These are phyloP conservation scores for Labeo catla DNA, from an alignment of 2,113 vertebrate genomes.

Conservation along the genomic window DNA sequence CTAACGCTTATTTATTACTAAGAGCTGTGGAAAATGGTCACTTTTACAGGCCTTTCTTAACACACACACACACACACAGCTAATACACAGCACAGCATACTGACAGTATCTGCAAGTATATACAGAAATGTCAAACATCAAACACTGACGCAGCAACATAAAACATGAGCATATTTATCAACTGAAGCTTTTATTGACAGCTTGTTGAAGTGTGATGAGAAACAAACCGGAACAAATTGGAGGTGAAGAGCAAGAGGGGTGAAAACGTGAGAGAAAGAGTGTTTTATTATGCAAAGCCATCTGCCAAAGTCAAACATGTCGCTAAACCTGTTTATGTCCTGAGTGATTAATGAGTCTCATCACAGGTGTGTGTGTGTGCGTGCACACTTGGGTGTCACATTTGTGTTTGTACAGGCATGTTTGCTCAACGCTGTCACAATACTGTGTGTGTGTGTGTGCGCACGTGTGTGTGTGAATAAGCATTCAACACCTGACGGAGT, in stretches of 20 bases:
- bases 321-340: constrained; percentile 63
- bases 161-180: constrained; percentile 13
- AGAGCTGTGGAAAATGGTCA: background rate
- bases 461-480: background rate
- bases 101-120: background rate
- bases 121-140: constrained; percentile 1
- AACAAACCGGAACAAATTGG: constrained; percentile 37
- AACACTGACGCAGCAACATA: background rate
- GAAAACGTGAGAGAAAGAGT: background rate
- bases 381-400: background rate
- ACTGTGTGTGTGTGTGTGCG: background rate
- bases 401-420: constrained; percentile 43
- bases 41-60: background rate
- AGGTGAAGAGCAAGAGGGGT: constrained; percentile 30
- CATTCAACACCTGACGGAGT: background rate
- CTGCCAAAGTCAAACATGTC: constrained; percentile 46
- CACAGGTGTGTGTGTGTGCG: constrained; percentile 30
- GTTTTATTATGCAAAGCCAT: constrained; percentile 58
- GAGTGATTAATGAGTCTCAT: constrained; percentile 53
- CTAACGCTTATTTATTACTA: background rate
- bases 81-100: background rate
- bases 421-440: background rate
- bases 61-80: too few relatives aligned
- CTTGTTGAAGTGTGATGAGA: constrained; percentile 4
- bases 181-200: constrained; percentile 11